Conservation (phyloP, 1,140 invertebrate species). For the Hylaeus volcanicus region DNA sequence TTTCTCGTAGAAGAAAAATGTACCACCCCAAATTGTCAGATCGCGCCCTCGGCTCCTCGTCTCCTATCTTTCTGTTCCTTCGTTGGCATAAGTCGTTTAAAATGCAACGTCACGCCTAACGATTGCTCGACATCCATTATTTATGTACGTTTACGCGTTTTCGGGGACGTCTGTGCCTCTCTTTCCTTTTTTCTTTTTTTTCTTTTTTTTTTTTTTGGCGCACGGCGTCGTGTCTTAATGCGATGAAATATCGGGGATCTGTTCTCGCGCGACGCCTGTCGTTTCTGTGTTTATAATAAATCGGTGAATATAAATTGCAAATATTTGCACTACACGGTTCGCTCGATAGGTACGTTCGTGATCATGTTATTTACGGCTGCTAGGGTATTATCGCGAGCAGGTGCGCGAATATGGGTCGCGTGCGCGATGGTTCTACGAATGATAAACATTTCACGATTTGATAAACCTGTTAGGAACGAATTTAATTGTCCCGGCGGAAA, state of each 20-base stretch:
- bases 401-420: neutral
- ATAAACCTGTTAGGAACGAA: conserved; percentile 29
- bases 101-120: no score
- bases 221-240: conserved; percentile 27
- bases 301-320: conserved; percentile 43
- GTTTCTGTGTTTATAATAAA: conserved; percentile 29
- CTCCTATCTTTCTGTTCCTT: no score
- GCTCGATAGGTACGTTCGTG: conserved; percentile 12
- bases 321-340: conserved; percentile 10
- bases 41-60: no score
- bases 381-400: conserved; percentile 23
- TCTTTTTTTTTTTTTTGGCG: neutral
- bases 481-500: conserved; percentile 19
- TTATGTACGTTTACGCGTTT: neutral
- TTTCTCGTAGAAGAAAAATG: no score
- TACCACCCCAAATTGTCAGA: no score
- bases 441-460: conserved; percentile 30
- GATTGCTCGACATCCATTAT: no score
- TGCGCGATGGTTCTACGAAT: conserved; percentile 9
- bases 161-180: neutral
- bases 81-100: no score
- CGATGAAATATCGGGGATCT: conserved; percentile 31
- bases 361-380: conserved; percentile 41
- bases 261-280: conserved; percentile 3
- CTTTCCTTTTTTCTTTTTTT: neutral